phyloP scores from a whole-genome alignment of 2,113 vertebrate genomes.

The cattle (Bos taurus) region DNA sequence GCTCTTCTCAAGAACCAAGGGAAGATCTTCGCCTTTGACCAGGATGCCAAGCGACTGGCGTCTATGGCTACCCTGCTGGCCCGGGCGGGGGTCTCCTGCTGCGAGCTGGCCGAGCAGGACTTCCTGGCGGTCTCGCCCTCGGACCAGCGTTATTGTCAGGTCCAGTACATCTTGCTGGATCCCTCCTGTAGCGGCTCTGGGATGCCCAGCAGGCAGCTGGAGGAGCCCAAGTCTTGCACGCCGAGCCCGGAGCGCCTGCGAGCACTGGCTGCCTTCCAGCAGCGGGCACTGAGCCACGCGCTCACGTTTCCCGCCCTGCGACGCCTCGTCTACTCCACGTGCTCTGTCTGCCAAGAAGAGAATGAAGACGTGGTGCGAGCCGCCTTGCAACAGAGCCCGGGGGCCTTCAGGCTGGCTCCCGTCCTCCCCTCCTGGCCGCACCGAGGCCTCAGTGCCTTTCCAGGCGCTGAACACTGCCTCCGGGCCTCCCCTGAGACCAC shows the following conservation, averaged over 20 bases:
- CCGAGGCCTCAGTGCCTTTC: conserved; percentile 84
- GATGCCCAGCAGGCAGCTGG: conserved; percentile 81
- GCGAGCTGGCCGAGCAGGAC: conserved; percentile 90
- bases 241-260: conserved; percentile 77
- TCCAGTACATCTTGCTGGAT: conserved; percentile 90
- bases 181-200: conserved; percentile 98
- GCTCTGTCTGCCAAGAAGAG: conserved; percentile 91
- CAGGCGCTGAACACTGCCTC: conserved; percentile 83
- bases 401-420: conserved; percentile 84
- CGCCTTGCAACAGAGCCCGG: conserved; percentile 80
- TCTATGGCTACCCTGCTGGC: conserved; percentile 94
- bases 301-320: conserved; percentile 87
- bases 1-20: conserved; percentile 93
- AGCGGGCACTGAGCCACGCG: conserved; percentile 84
- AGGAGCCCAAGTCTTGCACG: conserved; percentile 59
- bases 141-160: conserved; percentile 83
- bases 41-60: conserved; percentile 91
- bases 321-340: conserved; percentile 94
- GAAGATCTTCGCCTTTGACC: conserved; percentile 93
- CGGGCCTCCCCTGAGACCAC: conserved; percentile 86
- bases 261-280: conserved; percentile 90
- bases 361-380: conserved; percentile 90
- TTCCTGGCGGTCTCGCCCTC: conserved; percentile 88
- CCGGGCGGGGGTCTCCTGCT: conserved; percentile 89
- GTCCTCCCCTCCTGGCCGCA: conserved; percentile 89